Evolutionary conservation across 1,140 invertebrate genomes (phyloP).

Genomic region (Neodiprion lecontei): DNA sequence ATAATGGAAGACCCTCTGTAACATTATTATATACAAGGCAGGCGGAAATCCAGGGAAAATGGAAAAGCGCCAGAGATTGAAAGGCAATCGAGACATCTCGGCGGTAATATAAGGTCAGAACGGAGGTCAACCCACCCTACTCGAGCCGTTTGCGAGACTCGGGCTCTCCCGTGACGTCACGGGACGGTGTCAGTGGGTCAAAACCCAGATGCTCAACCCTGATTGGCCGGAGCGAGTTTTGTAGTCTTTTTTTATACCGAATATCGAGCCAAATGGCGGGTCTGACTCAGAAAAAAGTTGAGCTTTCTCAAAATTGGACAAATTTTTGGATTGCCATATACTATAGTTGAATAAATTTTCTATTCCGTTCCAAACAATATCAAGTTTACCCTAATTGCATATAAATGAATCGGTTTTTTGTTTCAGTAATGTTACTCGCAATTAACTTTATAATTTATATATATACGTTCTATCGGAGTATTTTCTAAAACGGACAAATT

Average conservation of each 20-base stretch:
- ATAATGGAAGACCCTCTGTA: too few species aligned
- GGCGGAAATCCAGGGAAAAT: slow-evolving; percentile 6
- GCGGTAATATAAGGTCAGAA: background rate
- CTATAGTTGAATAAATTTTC: too few species aligned
- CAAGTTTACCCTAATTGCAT: background rate
- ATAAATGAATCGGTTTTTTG: background rate
- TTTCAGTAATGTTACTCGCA: background rate
- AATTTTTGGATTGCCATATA: background rate
- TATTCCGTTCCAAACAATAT: too few species aligned
- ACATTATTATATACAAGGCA: background rate
- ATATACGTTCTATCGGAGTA: too few species aligned
- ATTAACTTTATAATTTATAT: too few species aligned
- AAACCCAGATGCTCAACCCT: slow-evolving; percentile 3
- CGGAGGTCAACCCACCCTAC: slow-evolving; percentile 25
- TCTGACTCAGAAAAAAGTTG: background rate
- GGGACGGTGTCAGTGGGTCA: slow-evolving; percentile 39
- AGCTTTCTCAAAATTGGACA: background rate
- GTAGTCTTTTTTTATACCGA: background rate
- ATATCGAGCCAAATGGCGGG: background rate
- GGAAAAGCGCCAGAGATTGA: slow-evolving; percentile 13
- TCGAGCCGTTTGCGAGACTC: slow-evolving; percentile 42
- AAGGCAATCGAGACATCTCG: background rate
- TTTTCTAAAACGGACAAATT: too few species aligned
- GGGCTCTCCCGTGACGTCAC: slow-evolving; percentile 50
- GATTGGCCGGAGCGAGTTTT: too few species aligned